Evolutionary conservation across 2,888 invertebrate species (phyloP).

Genomic region (Emmelina monodactyla): DNA sequence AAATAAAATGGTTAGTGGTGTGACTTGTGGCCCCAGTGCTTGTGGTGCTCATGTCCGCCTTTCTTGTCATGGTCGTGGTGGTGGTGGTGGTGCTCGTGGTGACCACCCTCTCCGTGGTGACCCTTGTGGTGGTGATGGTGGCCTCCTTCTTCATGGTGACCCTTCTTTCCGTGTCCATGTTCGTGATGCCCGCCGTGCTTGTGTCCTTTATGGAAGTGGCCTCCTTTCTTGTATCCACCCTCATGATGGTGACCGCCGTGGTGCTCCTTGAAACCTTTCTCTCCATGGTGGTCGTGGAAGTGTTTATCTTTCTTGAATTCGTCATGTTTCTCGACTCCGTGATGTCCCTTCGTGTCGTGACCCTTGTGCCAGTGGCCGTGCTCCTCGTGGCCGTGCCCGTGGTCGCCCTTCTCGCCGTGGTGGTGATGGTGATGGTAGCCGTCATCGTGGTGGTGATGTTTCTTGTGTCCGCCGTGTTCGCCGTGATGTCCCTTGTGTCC

Average conservation of each 20-base stretch:
- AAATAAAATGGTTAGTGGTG: constrained; percentile 29
- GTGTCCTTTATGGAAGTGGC: constrained; percentile 80
- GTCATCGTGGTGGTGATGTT: constrained; percentile 70
- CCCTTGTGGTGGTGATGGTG: constrained; percentile 81
- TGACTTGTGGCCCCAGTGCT: constrained; percentile 78
- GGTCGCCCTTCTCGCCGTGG: constrained; percentile 71
- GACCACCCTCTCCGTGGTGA: constrained; percentile 78
- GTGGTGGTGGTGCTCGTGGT: constrained; percentile 77
- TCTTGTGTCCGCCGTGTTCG: constrained; percentile 70
- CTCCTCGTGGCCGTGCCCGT: constrained; percentile 60
- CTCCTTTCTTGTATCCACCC: constrained; percentile 80
- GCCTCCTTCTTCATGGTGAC: constrained; percentile 77
- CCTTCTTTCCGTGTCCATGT: constrained; percentile 80
- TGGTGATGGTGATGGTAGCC: constrained; percentile 70
- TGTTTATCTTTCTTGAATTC: constrained; percentile 87
- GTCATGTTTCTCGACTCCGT: constrained; percentile 81
- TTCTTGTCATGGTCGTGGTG: constrained; percentile 79
- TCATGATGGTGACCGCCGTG: constrained; percentile 80
- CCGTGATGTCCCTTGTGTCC: constrained; percentile 67
- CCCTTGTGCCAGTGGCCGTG: constrained; percentile 81
- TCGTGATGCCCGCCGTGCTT: constrained; percentile 79
- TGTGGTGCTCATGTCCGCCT: constrained; percentile 80
- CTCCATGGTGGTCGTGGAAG: constrained; percentile 84
- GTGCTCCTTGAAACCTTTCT: constrained; percentile 78
- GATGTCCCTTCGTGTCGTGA: constrained; percentile 84